A percentile compares a stretch with the other conserved stretches of the same genome.
These are phyloP conservation scores for Aleiodes alternator DNA, from an alignment of 2,888 invertebrate genomes.

Conservation along the genomic window DNA sequence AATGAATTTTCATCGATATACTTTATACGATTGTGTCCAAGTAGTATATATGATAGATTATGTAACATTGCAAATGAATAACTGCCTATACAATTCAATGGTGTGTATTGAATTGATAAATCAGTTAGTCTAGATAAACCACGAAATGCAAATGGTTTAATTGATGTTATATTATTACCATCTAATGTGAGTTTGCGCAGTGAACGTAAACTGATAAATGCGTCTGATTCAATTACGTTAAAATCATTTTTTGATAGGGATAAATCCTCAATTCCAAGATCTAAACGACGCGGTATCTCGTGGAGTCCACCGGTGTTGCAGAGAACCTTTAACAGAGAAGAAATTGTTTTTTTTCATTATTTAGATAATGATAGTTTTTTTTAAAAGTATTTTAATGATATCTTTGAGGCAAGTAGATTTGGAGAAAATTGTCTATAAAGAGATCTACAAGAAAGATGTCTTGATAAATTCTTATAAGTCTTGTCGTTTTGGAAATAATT, in stretches of 20 bases:
- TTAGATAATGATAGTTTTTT: too few relatives aligned
- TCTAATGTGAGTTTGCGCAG: constrained; percentile 90
- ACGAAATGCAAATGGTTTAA: constrained; percentile 91
- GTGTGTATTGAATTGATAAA: constrained; percentile 91
- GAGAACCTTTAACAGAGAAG: constrained; percentile 81
- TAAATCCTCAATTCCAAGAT: constrained; percentile 87
- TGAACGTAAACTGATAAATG: constrained; percentile 87
- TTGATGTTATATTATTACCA: constrained; percentile 89
- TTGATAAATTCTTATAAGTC: too few relatives aligned
- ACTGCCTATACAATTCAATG: constrained; percentile 86
- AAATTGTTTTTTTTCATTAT: constrained; percentile 14
- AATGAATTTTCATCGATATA: constrained; percentile 87
- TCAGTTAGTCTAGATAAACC: constrained; percentile 87
- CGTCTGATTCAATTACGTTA: constrained; percentile 87
- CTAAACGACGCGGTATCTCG: constrained; percentile 87
- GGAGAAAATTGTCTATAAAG: too few relatives aligned
- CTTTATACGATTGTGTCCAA: constrained; percentile 83
- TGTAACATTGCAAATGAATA: constrained; percentile 91
- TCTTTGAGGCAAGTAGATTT: too few relatives aligned
- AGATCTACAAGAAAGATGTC: too few relatives aligned
- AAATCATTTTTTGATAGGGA: constrained; percentile 92
- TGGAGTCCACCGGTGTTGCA: constrained; percentile 91
- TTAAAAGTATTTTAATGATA: too few relatives aligned
- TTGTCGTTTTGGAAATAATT: too few relatives aligned
- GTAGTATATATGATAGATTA: constrained; percentile 84